These are phyloP conservation scores for Euplagia quadripunctaria DNA, from an alignment of 2,888 invertebrate genomes.

Conservation along the genomic window DNA sequence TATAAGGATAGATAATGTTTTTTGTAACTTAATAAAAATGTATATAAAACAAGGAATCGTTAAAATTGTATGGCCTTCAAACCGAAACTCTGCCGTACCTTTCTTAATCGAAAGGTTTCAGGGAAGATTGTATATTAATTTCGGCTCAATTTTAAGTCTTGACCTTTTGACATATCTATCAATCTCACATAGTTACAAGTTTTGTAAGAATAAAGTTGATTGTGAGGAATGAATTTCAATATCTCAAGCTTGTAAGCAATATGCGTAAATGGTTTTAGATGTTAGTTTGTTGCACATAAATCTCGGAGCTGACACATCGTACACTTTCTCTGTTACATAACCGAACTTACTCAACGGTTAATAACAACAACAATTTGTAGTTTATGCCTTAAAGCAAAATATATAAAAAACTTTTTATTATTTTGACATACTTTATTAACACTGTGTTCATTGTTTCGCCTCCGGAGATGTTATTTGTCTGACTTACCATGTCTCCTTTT, in stretches of 20 bases:
- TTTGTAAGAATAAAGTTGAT: neutral
- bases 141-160: too few species aligned
- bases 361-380: neutral
- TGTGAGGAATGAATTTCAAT: conserved; percentile 32
- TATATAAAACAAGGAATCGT: too few species aligned
- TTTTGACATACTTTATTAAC: neutral
- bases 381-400: neutral
- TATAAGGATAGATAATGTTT: neutral
- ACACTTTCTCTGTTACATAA: conserved; percentile 39
- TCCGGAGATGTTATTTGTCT: too few species aligned
- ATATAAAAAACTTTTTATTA: neutral
- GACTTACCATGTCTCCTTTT: too few species aligned
- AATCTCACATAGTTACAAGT: too few species aligned
- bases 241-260: conserved; percentile 22
- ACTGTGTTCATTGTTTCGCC: neutral
- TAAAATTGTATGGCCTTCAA: too few species aligned
- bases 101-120: too few species aligned
- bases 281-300: conserved; percentile 36
- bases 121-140: too few species aligned
- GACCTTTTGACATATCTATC: too few species aligned
- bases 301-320: conserved; percentile 28
- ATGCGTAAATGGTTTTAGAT: conserved; percentile 29
- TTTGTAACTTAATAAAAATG: too few species aligned
- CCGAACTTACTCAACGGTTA: conserved; percentile 5
- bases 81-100: too few species aligned